Evolutionary conservation across 1,140 invertebrate genomes (phyloP).

Genomic region (Epicauta chinensis): DNA sequence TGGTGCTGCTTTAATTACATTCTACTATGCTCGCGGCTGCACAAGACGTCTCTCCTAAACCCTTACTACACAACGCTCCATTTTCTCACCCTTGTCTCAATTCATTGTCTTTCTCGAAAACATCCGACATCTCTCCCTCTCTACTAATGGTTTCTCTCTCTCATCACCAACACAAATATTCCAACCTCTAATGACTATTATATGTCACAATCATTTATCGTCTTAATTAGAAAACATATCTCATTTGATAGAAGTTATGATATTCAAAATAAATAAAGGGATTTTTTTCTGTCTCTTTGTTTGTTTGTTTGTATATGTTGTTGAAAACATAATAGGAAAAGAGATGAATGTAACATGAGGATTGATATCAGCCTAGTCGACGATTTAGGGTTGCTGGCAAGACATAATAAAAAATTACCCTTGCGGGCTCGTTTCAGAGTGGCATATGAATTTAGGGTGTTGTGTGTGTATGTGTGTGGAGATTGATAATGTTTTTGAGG

Average conservation of each 20-base stretch:
- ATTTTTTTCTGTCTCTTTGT: too few relatives aligned
- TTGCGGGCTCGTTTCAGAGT: too few relatives aligned
- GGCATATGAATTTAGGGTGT: too few relatives aligned
- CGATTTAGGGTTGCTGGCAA: too few relatives aligned
- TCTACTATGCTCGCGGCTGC: constrained; percentile 21
- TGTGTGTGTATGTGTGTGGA: too few relatives aligned
- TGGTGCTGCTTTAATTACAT: constrained; percentile 28
- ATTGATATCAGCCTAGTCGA: too few relatives aligned
- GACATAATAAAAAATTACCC: too few relatives aligned
- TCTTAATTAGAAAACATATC: background rate
- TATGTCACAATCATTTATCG: background rate
- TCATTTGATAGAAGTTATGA: background rate
- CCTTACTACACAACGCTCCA: constrained; percentile 9
- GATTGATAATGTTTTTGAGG: too few relatives aligned
- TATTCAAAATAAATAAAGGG: too few relatives aligned
- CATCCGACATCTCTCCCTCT: constrained; percentile 15
- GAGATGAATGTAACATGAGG: too few relatives aligned
- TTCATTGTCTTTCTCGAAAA: constrained; percentile 7
- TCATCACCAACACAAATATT: background rate
- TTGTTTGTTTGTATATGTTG: too few relatives aligned
- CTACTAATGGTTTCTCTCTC: background rate
- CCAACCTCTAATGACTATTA: background rate
- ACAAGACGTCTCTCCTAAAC: constrained; percentile 19
- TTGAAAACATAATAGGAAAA: too few relatives aligned
- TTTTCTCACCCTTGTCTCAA: constrained; percentile 19